Evolutionary conservation across 2,888 invertebrate genomes (phyloP), one percentile per base, ranked within the genome.

Genomic region (Leptopilina syphax): DNA sequence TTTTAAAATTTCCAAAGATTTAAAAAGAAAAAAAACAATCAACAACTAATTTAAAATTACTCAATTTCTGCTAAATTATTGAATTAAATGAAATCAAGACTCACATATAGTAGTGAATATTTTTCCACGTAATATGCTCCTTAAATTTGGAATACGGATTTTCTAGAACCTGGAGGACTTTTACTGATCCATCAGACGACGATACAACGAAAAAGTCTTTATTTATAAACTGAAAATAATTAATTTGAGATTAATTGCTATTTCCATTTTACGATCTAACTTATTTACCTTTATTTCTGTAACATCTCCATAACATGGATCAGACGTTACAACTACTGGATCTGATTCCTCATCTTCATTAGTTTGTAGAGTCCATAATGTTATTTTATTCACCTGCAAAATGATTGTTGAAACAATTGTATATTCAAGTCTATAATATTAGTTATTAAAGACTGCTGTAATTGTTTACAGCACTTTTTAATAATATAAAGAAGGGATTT

Each of bases 251-350:
- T 77, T 18, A 63, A 4, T 34, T 34, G 34, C 34, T 34, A 34
- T 34, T 34, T 34, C 44, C 34, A 44, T 10, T 3, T 24, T 70
- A 6, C 34, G 8, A 27, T 34, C 34, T 34, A 34, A 34, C 34
- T 34, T 67, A 54, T 44, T 92, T 67, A 95, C 96, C 90, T 95
- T 95, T 77, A 97, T 92, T 90, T 97, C 96, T 0, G 96, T 97
- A 4, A 98, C 95, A 92, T 97, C 97, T 7, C 96, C 96, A 13
- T 93, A 90, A 81, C 96, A 94, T 5, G 92, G 89, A 63, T 93
- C 92, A 79, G 94, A 94, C 9, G 95, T 94, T 34, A 95, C 91
- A 76, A 93, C 92, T 77, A 94, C 93, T 1, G 96, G 96, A 85
- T 94, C 94, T 83, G 94, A 94, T 81, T 95, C 94, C 67, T 94